Evolutionary conservation across 2,113 vertebrate genomes (phyloP).

Genomic region (Daubentonia madagascariensis): DNA sequence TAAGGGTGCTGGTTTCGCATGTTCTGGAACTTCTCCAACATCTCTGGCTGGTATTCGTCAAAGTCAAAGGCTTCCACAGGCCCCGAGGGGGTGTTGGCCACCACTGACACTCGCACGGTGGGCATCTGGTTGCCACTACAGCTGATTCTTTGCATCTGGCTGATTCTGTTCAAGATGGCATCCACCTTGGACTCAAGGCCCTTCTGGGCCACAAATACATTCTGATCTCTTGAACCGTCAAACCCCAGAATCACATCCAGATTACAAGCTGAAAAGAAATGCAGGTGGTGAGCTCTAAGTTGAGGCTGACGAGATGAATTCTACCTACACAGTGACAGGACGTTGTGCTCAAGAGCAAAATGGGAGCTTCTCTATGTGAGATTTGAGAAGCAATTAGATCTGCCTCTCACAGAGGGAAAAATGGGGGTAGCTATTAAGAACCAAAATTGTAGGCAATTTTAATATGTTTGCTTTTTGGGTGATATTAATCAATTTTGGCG

Average conservation of each 20-base stretch:
- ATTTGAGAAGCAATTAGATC: not conserved
- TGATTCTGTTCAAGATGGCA: constrained; percentile 88
- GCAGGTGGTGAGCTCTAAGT: not conserved
- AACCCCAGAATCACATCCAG: constrained; percentile 96
- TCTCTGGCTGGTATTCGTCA: constrained; percentile 82
- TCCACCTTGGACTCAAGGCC: constrained; percentile 88
- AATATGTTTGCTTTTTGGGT: not conserved
- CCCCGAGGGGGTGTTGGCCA: constrained; percentile 84
- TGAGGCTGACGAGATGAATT: rapidly evolving
- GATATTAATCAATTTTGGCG: rapidly evolving
- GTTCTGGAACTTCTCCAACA: constrained; percentile 86
- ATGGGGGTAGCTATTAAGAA: rapidly evolving
- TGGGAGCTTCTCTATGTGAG: rapidly evolving
- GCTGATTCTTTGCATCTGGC: constrained; percentile 90
- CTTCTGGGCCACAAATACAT: constrained; percentile 89
- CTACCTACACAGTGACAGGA: rapidly evolving
- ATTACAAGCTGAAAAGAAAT: constrained; percentile 85
- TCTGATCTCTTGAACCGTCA: constrained; percentile 88
- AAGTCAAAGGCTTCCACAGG: constrained; percentile 90
- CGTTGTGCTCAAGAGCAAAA: rapidly evolving
- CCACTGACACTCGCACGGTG: constrained; percentile 86
- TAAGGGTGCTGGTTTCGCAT: constrained; percentile 89
- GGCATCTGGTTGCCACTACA: constrained; percentile 88
- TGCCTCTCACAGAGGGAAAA: not conserved
- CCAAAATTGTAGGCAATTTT: rapidly evolving